Evolutionary conservation across 1,140 invertebrate genomes (phyloP), one percentile per base, ranked within the genome.

Genomic region (Eulimnadia texana): DNA sequence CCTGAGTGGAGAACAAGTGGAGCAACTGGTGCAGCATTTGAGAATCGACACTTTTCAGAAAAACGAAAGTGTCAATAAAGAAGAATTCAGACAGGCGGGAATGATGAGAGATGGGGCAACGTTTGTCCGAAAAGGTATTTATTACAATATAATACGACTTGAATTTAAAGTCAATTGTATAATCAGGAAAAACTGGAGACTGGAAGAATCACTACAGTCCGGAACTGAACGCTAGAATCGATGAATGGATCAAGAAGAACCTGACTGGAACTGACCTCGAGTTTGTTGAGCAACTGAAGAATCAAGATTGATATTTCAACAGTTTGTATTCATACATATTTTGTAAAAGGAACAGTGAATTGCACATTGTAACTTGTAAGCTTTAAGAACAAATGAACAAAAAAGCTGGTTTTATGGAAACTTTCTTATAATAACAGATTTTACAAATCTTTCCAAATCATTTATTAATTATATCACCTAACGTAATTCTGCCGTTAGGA

Each of bases 71-170:
- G 68, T 72, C 3, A 76, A 76, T 65, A 72, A 74, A 58, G 65
- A 67, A 23, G 71, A 74, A 69, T 70, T 69, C 66, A 69, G 72
- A 59, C 68, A 71, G 25, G 57, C 69, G 20, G 72, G 71, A 3
- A 57, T 73, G 3, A 56, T 67, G 33, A 69, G 71, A 58, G 65
- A 65, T 33, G 67, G 70, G 29, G 67, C 69, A 50, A 62, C 69
- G 25, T 77, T 76, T 64, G 64, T 77, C 25, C 65, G 75, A 27
- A 75, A 74, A 72, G 76, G 75, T 73, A 66, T 61, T 54, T 19
- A 27, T 54, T 57, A 23, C 50, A 64, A 50, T 20, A 6, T 10
- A 11, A 47, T 23, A 16, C 1, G 19, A 9, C 20, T 42, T 16
- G 20, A 1, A 13, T 54, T 11, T 13, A 16, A 11, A 22, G 16